A percentile compares a stretch with the other conserved stretches of the same genome.
These are phyloP conservation scores for Leptinotarsa tumamoca DNA, from an alignment of 2,888 invertebrate species.

Conservation along the genomic window DNA sequence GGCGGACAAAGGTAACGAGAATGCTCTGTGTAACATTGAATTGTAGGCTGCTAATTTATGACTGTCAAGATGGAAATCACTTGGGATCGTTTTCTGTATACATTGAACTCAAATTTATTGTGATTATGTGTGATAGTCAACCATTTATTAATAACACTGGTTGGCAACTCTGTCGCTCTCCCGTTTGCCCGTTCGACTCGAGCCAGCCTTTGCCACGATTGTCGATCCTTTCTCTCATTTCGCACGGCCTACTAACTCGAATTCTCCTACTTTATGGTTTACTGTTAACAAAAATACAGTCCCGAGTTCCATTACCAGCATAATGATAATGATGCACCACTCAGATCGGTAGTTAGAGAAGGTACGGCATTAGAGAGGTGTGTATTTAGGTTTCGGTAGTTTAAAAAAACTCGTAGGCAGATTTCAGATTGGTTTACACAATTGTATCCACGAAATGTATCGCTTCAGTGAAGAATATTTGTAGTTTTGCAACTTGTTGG, in stretches of 20 bases:
- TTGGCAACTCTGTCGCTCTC: neutral
- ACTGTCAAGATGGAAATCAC: too few relatives aligned
- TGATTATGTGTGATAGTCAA: too few relatives aligned
- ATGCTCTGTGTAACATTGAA: too few relatives aligned
- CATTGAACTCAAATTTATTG: too few relatives aligned
- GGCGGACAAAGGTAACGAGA: too few relatives aligned
- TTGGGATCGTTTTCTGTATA: too few relatives aligned
- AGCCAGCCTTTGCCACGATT: neutral
- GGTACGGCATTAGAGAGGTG: neutral
- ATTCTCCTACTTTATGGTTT: constrained; percentile 21
- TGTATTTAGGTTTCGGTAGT: constrained; percentile 8
- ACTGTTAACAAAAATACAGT: constrained; percentile 9
- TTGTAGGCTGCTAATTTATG: too few relatives aligned
- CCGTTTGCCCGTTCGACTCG: neutral
- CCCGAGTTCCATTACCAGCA: constrained; percentile 8
- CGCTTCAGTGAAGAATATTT: too few relatives aligned
- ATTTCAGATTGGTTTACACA: too few relatives aligned
- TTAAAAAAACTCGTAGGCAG: neutral
- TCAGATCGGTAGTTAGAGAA: constrained; percentile 5
- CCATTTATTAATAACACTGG: too few relatives aligned
- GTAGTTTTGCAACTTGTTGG: too few relatives aligned
- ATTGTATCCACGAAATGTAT: too few relatives aligned
- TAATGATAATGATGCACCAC: constrained; percentile 11
- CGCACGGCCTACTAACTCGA: constrained; percentile 28
- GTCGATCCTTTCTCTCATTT: constrained; percentile 24